Percentiles rank a stretch among this genome's conserved stretches.
Evolutionary conservation across 2,797 vertebrate species (phyloP).

Genomic region (Mus minutoides): DNA sequence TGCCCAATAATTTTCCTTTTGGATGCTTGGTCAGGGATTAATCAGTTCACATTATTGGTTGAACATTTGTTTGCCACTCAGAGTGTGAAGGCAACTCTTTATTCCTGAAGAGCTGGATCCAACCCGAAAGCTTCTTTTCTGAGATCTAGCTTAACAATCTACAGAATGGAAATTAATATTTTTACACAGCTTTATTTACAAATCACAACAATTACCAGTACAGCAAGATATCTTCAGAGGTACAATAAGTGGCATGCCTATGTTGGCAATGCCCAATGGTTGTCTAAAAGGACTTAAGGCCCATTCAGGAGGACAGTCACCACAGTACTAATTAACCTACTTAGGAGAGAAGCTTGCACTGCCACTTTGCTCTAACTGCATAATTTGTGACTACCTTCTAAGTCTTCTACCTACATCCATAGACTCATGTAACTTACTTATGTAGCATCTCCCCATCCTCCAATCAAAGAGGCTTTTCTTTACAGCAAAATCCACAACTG

Average conservation of each 20-base stretch:
- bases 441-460: too few relatives aligned
- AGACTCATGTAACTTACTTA: too few relatives aligned
- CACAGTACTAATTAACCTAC: background rate
- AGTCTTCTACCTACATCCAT: too few relatives aligned
- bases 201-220: background rate
- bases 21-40: background rate
- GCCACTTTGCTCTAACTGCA: background rate
- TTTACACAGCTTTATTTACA: background rate
- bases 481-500: too few relatives aligned
- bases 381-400: background rate
- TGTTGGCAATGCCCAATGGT: background rate
- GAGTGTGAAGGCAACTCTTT: background rate
- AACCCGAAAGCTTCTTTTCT: background rate
- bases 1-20: background rate
- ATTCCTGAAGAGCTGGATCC: background rate
- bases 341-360: background rate
- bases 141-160: background rate
- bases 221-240: background rate
- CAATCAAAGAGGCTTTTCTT: background rate
- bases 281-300: background rate
- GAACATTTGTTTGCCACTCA: background rate
- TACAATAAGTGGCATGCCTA: background rate
- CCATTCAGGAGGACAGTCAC: background rate
- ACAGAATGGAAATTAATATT: background rate
- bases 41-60: background rate